Conservation (phyloP, 2,113 vertebrate genomes). For the Apeltes quadracus region DNA sequence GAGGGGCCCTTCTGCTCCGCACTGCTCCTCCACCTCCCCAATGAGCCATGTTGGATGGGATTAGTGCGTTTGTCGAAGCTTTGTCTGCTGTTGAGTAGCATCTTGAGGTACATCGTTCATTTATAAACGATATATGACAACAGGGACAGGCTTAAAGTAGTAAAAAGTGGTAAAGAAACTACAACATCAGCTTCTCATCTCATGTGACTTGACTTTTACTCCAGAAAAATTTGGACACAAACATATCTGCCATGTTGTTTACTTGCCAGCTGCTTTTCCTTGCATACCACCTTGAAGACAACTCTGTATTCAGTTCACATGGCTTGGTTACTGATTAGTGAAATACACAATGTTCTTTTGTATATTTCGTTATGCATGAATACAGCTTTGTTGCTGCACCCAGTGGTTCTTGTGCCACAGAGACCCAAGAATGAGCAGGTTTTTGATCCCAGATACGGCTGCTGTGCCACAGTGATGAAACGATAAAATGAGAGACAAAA, state of each 20-base stretch:
- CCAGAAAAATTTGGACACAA: background rate
- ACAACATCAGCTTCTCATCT: background rate
- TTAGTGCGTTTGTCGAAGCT: too few relatives aligned
- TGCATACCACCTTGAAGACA: slow-evolving; percentile 7
- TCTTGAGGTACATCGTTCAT: background rate
- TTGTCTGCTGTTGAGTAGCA: too few relatives aligned
- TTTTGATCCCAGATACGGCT: slow-evolving; percentile 35
- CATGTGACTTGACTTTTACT: background rate
- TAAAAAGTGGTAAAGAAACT: too few relatives aligned
- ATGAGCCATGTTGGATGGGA: too few relatives aligned
- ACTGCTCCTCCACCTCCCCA: too few relatives aligned
- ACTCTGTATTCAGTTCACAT: slow-evolving; percentile 18
- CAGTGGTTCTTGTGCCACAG: slow-evolving; percentile 32
- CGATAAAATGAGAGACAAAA: slow-evolving; percentile 49
- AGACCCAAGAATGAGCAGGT: slow-evolving; percentile 26
- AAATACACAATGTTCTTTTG: slow-evolving; percentile 15
- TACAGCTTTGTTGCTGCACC: slow-evolving; percentile 23
- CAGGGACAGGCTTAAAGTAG: too few relatives aligned
- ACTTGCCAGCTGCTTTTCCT: background rate
- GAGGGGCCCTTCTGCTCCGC: too few relatives aligned
- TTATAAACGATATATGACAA: background rate
- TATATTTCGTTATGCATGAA: slow-evolving; percentile 46
- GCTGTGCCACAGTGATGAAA: slow-evolving; percentile 38
- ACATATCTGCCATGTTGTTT: slow-evolving; percentile 8
- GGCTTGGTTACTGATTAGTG: slow-evolving; percentile 35